Evolutionary conservation across 2,113 vertebrate genomes (phyloP), one percentile per base, ranked within the genome.

Genomic region (Calidris pygmaea): DNA sequence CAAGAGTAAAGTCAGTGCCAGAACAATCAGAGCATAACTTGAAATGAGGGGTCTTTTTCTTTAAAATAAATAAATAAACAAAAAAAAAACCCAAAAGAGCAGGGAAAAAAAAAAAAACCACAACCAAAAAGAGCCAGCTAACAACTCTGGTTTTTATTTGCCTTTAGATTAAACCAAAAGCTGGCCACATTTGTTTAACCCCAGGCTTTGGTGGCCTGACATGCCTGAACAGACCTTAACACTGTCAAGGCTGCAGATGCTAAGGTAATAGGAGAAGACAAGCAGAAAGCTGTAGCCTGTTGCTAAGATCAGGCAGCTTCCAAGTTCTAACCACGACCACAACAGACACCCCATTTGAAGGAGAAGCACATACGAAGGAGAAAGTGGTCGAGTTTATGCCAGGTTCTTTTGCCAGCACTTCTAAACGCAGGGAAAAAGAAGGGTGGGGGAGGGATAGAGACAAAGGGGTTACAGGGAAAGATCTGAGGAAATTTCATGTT

Each of bases 161-260:
- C 70, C 48, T 91, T 93, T 62, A 93, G 73, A 95, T 82, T 94
- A 87, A 93, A n/a, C 84, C 66, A 87, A 75, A 92, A 94, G 39
- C 60, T 26, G 29, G 39, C 65, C 76, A 72, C 76, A 41, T 84
- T 94, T 90, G 74, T 92, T 95, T 96, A 89, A 97, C 88, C 95
- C 93, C 65, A 18, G 85, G 83, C 92, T 93, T 93, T 85, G 86
- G 72, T 89, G 77, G 65, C 84, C 76, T 65, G 70, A 88, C 96
- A 34, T 94, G 96, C 60, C 96, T 93, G 90, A 96, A 91, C 96
- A 96, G 68, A 91, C 63, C 29, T 83, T 59, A 66, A 24, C 16
- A 34, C 75, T 79, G 58, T 55, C 67, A 90, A 75, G 81, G 71
- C 71, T 85, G 72, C 75, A 90, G 76, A 96, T 84, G 47, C 65